Conservation (phyloP, 2,888 invertebrate genomes). For the Tolmerus cingulatus region DNA sequence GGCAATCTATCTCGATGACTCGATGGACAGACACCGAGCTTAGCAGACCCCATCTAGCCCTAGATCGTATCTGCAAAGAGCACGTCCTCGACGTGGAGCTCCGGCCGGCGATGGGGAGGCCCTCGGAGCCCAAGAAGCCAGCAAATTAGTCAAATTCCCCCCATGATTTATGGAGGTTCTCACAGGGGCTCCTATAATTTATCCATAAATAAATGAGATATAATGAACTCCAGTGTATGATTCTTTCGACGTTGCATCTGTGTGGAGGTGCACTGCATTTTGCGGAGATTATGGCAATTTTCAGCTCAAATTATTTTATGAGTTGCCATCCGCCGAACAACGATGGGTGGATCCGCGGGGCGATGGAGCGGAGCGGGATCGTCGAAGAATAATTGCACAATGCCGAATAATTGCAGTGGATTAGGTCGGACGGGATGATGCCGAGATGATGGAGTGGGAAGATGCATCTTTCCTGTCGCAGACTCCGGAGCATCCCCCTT, state of each 20-base stretch:
- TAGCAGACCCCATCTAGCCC: not conserved
- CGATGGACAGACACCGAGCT: conserved; percentile 21
- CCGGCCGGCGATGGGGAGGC: conserved; percentile 4
- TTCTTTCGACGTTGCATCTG: conserved; percentile 27
- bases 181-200: conserved; percentile 45
- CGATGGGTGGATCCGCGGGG: not conserved
- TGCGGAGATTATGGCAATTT: conserved; percentile 39
- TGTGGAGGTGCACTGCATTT: conserved; percentile 40
- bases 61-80: conserved; percentile 19
- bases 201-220: conserved; percentile 46
- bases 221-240: conserved; percentile 42
- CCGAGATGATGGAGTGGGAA: conserved; percentile 12
- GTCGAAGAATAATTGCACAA: conserved; percentile 33
- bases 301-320: conserved; percentile 45
- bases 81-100: not conserved
- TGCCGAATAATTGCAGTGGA: conserved; percentile 38
- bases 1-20: conserved; percentile 41
- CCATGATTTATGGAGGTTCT: conserved; percentile 43
- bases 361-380: not conserved
- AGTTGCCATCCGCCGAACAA: conserved; percentile 11
- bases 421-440: not conserved
- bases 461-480: not conserved
- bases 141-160: conserved; percentile 43
- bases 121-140: conserved; percentile 26
- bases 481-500: not conserved